Conservation (phyloP, 2,888 invertebrate species). For the Atrina japonica region DNA sequence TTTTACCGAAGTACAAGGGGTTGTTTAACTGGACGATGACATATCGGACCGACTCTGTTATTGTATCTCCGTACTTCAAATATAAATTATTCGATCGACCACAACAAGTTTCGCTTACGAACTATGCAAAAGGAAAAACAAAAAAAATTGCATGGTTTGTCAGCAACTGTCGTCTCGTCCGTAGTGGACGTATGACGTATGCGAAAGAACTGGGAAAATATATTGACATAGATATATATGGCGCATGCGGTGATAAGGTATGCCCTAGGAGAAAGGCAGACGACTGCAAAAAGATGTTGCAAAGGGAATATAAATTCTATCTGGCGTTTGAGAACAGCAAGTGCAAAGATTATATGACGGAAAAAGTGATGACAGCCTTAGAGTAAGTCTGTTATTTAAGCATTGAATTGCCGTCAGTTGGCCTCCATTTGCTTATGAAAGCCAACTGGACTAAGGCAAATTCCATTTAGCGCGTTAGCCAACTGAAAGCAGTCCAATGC, state of each 20-base stretch:
- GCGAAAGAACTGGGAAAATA: slow-evolving; percentile 29
- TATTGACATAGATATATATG: slow-evolving; percentile 37
- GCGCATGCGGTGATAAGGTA: slow-evolving; percentile 25
- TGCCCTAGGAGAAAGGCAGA: slow-evolving; percentile 15
- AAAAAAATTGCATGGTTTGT: slow-evolving; percentile 45
- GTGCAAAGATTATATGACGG: slow-evolving; percentile 38
- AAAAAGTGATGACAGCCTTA: slow-evolving; percentile 38
- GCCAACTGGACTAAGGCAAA: no score
- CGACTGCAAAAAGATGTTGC: slow-evolving; percentile 28
- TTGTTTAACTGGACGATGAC: slow-evolving; percentile 46
- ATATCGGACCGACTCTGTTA: slow-evolving; percentile 38
- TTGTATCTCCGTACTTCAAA: slow-evolving; percentile 42
- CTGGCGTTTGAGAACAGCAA: slow-evolving; percentile 43
- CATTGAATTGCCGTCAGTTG: no score
- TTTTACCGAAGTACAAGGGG: slow-evolving; percentile 21
- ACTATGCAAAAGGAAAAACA: slow-evolving; percentile 29
- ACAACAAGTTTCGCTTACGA: not conserved
- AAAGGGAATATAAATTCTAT: slow-evolving; percentile 42
- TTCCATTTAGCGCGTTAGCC: no score
- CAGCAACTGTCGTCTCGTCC: slow-evolving; percentile 25
- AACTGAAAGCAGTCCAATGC: no score
- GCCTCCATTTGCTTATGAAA: no score
- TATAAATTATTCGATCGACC: slow-evolving; percentile 13
- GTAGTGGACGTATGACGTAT: slow-evolving; percentile 37
- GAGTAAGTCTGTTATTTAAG: slow-evolving; percentile 38